Percentiles rank a stretch among this genome's conserved stretches.
Evolutionary conservation across 2,113 vertebrate genomes (phyloP).

Genomic region (Panurus biarmicus): DNA sequence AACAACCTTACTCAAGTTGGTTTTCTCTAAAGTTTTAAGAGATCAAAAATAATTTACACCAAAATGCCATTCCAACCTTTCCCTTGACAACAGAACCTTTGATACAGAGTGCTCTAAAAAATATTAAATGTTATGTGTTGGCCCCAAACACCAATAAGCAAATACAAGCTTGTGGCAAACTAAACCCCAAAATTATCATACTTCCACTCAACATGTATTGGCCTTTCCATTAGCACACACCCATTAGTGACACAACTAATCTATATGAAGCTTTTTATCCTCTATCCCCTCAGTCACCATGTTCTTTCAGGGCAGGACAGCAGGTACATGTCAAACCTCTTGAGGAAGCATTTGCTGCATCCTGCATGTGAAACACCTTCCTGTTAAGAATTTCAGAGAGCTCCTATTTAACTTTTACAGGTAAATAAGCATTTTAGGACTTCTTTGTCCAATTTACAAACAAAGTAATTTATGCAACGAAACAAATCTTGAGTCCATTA

Average conservation of each 20-base stretch:
- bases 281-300: neutral
- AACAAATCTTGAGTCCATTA: neutral
- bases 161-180: neutral
- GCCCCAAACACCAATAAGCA: neutral
- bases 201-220: neutral
- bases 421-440: neutral
- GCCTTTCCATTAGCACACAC: neutral
- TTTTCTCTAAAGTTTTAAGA: neutral
- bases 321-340: neutral
- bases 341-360: neutral
- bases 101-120: neutral
- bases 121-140: accelerated
- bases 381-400: neutral
- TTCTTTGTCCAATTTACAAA: neutral
- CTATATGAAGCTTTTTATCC: neutral
- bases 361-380: neutral
- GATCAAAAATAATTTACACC: neutral
- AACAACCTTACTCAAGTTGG: neutral
- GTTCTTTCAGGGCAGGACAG: neutral
- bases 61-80: neutral
- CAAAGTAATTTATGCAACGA: neutral
- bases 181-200: accelerated
- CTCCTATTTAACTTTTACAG: neutral
- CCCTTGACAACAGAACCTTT: neutral
- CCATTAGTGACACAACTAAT: neutral